Evolutionary conservation across 2,113 vertebrate species (phyloP), one percentile per base, ranked within the genome.

Genomic region (Rhinogobius similis): DNA sequence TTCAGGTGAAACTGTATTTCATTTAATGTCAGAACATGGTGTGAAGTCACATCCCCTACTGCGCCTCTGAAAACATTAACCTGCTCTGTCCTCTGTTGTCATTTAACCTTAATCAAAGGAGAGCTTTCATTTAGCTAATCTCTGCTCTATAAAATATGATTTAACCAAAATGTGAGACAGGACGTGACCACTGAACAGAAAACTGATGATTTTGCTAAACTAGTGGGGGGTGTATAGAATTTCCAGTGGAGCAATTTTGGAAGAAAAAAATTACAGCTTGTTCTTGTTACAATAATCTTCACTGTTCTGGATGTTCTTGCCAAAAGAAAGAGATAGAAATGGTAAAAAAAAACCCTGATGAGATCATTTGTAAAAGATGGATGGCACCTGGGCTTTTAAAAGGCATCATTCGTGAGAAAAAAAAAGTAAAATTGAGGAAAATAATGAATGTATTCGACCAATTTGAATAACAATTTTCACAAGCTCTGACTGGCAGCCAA

Each of bases 81-180:
- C 55, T 53, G 66, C 29, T 23, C 46, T 43, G 46, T 61, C 58
- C 58, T 61, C 18, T 16, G 5, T 18, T 32, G 55, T 21, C 24
- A 24, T 55, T 23, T 73, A 67, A 56, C 70, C 67, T 73, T 79
- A 65, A 76, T 61, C 58, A 61, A 13, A 61, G 58, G 62, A 73
- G 74, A 62, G 27, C 38, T 52, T 64, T 71, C 61, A 78, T 75
- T 68, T 65, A 24, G 26, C n/a, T 56, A 59, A 72, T 65, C 27
- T 36, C 12, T 32, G 38, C 36, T 23, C 62, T 43, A 23, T 63
- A 41, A 63, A 63, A 63, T n/a, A 39, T 24, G 62, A 43, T 23
- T 5, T 16, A 29, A 14, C 62, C 18, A 63, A 62, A 62, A 10
- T 29, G 48, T 59, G 39, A 29, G 14, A 62, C 16, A 26, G 29